Base-by-base conservation (phyloP, 2,888 invertebrate species). In the Asteroscopus sphinx region DNA sequence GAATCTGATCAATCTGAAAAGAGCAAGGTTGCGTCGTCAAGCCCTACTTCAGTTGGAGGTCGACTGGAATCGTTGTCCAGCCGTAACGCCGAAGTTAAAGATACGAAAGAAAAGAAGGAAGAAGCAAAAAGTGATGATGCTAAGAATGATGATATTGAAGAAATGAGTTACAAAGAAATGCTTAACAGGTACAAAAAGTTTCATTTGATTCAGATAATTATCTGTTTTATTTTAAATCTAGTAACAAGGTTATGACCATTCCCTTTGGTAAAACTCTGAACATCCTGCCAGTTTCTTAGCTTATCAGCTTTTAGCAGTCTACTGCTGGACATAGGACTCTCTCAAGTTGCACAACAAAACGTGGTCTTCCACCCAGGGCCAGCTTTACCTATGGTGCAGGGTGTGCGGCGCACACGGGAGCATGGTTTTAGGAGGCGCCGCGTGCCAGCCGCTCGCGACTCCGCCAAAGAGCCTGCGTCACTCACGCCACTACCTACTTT, bases 111-210 rank as follows among this genome's bases (percentile, higher is more conserved):
- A 5, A 91, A 93, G n/a, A 72, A 81, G 35, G 92, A 93, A 57
- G 95, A 96, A 49, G 88, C 89, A 9, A 95, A 95, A 78, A 95
- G 94, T 62, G 96, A 96, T 51, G 96, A 96, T 83, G 93, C 52
- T 8, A 95, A 95, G 77, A 95, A 94, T 65, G 96, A 96, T 51
- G 96, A 96, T 85, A 94, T 96, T 35, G 96, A 96, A 86, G 96
- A 96, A 82, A 87, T 94, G 33, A 76, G 78, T 12, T 76, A 76
- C 16, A 76, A 67, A 57, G 76, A 76, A 73, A 76, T 76, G 76
- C 79, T 76, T 13, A 76, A 76, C 60, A 76, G 76, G 76, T 76
- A 58, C 11, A 21, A 21, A 2, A 21, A 21, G 21, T 21, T 4
- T 21, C 4, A 21, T 6, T 6, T 21, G 6, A n/a, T n/a, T n/a